phyloP scores from a whole-genome alignment of 35 echinoderm and acorn worm genomes.

The Holothuria glaberrima region DNA sequence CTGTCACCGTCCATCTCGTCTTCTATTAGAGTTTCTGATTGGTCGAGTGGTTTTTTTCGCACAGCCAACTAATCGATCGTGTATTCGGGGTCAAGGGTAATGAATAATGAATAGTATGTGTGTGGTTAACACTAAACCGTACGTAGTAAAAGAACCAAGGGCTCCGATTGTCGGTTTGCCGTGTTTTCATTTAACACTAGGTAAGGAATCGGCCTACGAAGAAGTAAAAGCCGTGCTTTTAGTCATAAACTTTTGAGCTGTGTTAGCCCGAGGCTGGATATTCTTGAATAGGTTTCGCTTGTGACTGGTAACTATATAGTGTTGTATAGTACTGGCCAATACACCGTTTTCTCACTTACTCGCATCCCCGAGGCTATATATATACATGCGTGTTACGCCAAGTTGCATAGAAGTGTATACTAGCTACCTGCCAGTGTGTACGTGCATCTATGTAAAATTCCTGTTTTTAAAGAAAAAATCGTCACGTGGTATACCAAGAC shows the following conservation, averaged over 20 bases:
- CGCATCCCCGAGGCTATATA: conserved; percentile 47
- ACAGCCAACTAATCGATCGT: conserved; percentile 5
- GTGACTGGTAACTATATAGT: too few species aligned
- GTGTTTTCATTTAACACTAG: conserved; percentile 16
- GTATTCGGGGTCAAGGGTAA: conserved; percentile 35
- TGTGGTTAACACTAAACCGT: not conserved
- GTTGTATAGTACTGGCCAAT: too few species aligned
- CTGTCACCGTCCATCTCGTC: not conserved
- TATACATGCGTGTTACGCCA: conserved; percentile 32
- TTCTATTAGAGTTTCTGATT: not conserved
- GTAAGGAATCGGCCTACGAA: not conserved
- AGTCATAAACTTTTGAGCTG: conserved; percentile 18
- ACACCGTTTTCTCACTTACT: not conserved
- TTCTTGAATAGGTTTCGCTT: too few species aligned
- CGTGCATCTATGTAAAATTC: too few species aligned
- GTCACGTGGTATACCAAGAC: too few species aligned
- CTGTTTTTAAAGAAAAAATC: too few species aligned
- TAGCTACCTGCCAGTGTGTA: conserved; percentile 12
- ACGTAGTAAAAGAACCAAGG: too few species aligned
- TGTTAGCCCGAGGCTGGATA: conserved; percentile 13
- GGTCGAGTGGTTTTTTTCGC: not conserved
- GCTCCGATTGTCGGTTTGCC: too few species aligned
- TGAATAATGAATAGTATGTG: conserved; percentile 23
- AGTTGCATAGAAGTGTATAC: not conserved
- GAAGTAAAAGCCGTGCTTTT: conserved; percentile 5